phyloP scores from a whole-genome alignment of 2,888 invertebrate species.

The Mycalesis mineus region DNA sequence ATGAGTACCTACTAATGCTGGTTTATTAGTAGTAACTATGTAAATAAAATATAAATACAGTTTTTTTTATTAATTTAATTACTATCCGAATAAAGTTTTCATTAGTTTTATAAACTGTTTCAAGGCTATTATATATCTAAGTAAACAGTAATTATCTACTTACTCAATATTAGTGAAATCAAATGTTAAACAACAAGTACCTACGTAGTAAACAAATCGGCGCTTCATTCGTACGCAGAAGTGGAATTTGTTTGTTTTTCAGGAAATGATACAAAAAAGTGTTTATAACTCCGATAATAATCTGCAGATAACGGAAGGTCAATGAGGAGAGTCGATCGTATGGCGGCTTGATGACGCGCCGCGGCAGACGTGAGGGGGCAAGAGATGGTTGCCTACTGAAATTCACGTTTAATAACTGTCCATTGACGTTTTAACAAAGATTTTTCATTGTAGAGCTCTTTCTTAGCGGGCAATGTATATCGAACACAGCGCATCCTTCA shows the following conservation, averaged over 20 bases:
- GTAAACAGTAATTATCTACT: background rate
- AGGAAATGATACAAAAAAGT: slow-evolving; percentile 26
- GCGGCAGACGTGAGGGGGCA: slow-evolving; percentile 24
- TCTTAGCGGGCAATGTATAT: slow-evolving; percentile 12
- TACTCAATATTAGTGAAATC: background rate
- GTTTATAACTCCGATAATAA: slow-evolving; percentile 53
- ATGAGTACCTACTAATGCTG: too few relatives aligned
- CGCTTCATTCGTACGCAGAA: too few relatives aligned
- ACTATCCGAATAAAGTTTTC: too few relatives aligned
- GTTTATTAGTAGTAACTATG: too few relatives aligned
- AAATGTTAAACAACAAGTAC: background rate
- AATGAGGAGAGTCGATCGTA: slow-evolving; percentile 69
- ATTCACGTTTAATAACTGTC: slow-evolving; percentile 1
- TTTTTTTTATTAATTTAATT: too few relatives aligned
- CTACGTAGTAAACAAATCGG: background rate
- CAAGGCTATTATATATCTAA: background rate
- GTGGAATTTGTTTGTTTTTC: slow-evolving; percentile 12
- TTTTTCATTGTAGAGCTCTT: background rate
- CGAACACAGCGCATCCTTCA: slow-evolving; percentile 12
- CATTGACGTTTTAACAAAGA: background rate
- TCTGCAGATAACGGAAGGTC: slow-evolving; percentile 75
- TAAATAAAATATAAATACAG: too few relatives aligned
- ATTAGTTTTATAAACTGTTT: background rate
- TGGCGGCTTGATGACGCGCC: slow-evolving; percentile 47
- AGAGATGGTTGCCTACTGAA: slow-evolving; percentile 1